Conservation (phyloP, 2,113 vertebrate genomes). For the Orcinus orca region DNA sequence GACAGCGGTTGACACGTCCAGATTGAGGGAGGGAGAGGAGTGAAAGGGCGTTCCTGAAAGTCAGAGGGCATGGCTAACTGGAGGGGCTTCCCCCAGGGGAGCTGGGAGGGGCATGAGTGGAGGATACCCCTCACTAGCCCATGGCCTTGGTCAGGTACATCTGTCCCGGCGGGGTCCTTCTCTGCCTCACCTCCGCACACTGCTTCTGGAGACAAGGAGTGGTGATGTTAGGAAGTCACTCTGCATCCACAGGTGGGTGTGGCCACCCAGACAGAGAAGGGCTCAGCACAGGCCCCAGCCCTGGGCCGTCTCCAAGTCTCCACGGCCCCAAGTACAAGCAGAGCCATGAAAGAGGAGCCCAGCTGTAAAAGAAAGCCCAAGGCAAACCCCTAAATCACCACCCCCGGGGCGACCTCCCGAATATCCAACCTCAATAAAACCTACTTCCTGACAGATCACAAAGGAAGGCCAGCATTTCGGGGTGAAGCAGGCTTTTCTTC, state of each 20-base stretch:
- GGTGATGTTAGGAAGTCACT: neutral
- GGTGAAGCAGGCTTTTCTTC: neutral
- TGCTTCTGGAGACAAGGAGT: neutral
- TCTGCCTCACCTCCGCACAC: neutral
- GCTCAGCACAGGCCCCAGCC: neutral
- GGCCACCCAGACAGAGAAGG: neutral
- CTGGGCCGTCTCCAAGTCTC: neutral
- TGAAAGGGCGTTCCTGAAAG: neutral
- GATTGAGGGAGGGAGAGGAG: neutral
- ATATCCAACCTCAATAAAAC: slow-evolving; percentile 55
- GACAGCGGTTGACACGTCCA: neutral
- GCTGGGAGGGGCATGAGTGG: fast-evolving
- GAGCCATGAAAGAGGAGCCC: neutral
- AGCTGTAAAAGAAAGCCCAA: slow-evolving; percentile 17
- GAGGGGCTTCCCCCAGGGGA: neutral
- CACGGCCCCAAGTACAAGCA: neutral
- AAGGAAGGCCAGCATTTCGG: slow-evolving; percentile 49
- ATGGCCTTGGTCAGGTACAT: neutral
- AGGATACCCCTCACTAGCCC: neutral
- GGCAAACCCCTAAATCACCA: slow-evolving; percentile 46
- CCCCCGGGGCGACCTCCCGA: slow-evolving; percentile 51
- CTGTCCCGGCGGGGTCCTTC: neutral
- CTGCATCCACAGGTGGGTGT: neutral
- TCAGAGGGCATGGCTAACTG: neutral
- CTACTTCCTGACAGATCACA: slow-evolving; percentile 46